Evolutionary conservation across 2,888 invertebrate genomes (phyloP), one percentile per base, ranked within the genome.

Genomic region (Aporophyla lueneburgensis): DNA sequence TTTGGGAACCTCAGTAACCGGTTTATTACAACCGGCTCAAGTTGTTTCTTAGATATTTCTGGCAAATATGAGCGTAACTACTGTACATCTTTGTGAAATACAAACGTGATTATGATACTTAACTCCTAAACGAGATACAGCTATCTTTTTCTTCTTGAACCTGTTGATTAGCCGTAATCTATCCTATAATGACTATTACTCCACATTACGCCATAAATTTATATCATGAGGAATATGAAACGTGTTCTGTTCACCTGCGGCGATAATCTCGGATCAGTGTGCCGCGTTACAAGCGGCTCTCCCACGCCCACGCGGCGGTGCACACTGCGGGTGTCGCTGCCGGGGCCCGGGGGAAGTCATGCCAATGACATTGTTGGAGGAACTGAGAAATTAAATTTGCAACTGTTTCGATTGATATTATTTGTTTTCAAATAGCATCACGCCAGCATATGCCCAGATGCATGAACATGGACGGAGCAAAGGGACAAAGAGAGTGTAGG

Each of bases 291-390:
- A 76, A 78, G 79, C 56, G 33, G 51, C 65, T 71, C 76, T 85
- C 87, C 77, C 84, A 82, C 87, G 72, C 87, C 84, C 77, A 74
- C 84, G 54, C 71, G 24, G 27, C 19, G 16, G 43, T 46, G 43
- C 43, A 46, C 43, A 10, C 2, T 10, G 10, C 43, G 43, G 10
- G 10, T 46, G 43, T 10, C 43, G 43, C 43, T 10, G 43, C 10
- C 43, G 43, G 10, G 43, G 10, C 43, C 10, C 43, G 43, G 43
- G 62, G 65, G 73, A 74, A 27, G 24, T 62, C 63, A 78, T 84
- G 84, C 78, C 87, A 86, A 77, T 85, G 84, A 84, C 80, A 79
- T 79, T 80, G n/a, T 71, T 71, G 54, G 54, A 71, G 53, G 53
- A 58, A 33, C n/a, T 51, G 33, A 21, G 19, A 16, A 56, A 46